Evolutionary conservation across 1,140 invertebrate species (phyloP).

Genomic region (Oncopodura yosiiana): DNA sequence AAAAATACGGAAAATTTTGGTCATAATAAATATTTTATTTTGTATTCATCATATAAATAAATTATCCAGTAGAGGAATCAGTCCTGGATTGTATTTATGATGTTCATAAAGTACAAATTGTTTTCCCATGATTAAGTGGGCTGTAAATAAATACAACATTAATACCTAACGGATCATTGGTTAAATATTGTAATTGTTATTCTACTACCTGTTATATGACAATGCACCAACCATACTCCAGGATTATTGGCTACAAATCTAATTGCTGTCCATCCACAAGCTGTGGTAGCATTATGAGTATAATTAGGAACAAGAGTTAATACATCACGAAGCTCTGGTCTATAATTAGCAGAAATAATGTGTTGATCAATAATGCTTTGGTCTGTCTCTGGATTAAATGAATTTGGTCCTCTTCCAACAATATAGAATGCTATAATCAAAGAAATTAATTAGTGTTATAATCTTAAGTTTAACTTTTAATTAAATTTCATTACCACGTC

Average conservation of each 20-base stretch:
- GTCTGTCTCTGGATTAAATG: constrained; percentile 10
- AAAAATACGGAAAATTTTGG: too few relatives aligned
- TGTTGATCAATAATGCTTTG: constrained; percentile 1
- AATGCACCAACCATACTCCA: constrained; percentile 17
- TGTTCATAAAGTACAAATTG: constrained; percentile 18
- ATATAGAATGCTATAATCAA: constrained; percentile 4
- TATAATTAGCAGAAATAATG: constrained; percentile 2
- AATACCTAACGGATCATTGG: too few relatives aligned
- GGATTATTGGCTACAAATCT: constrained; percentile 17
- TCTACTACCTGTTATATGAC: too few relatives aligned
- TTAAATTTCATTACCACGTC: constrained; percentile 2
- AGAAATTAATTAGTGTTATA: neutral
- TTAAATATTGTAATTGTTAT: too few relatives aligned
- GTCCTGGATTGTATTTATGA: too few relatives aligned
- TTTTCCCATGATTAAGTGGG: constrained; percentile 21
- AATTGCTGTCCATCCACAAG: constrained; percentile 18
- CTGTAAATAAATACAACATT: too few relatives aligned
- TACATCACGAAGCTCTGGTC: neutral
- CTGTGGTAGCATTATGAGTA: too few relatives aligned
- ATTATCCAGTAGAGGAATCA: too few relatives aligned
- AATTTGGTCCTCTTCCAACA: constrained; percentile 21
- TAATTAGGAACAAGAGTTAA: too few relatives aligned
- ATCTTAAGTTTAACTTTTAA: neutral
- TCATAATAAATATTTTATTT: too few relatives aligned
- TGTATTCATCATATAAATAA: too few relatives aligned